Evolutionary conservation across 2,113 vertebrate species (phyloP), one percentile per base, ranked within the genome.

Genomic region (Axis porcinus): DNA sequence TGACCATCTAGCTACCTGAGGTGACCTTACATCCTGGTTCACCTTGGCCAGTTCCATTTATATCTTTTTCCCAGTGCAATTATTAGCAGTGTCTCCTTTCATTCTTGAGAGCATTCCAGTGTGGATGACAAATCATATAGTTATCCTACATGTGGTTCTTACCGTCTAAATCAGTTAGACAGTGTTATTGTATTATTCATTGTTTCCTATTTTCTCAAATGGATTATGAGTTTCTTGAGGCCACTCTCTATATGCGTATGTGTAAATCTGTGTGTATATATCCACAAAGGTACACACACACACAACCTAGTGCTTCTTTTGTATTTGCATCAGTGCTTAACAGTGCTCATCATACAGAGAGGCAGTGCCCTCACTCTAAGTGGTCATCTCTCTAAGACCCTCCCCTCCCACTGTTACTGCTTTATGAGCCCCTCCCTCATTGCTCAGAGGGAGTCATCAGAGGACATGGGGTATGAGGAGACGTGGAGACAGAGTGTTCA

Each of bases 131-230:
- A 82, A 70, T 86, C 14, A 43, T 57, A 12, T 4, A 11, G 33
- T 74, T 87, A 82, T 7, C 47, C 12, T 70, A 11, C 76, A 16
- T 62, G 0, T n/a, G 58, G 52, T 33, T 93, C 54, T 94, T 64
- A 55, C n/a, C 78, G 36, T 96, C 60, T 79, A 23, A 57, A 36
- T 89, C 57, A 67, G 55, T 76, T 40, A 70, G 50, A 25, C 28
- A 81, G 13, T 45, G 25, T 78, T 91, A 83, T 30, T 82, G 6
- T 23, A 70, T 70, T 91, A 33, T 50, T 79, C 70, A 87, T 81
- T 16, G 70, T 76, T 95, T 93, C 84, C 33, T 8, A 13, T 87
- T 95, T 93, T 94, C 87, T 74, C 76, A 96, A 81, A 64, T 30
- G 19, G 86, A 19, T 76, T 28, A 6, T 50, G 45, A 55, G 81